Percentiles rank a stretch among this genome's conserved stretches.
phyloP scores from a whole-genome alignment of 1,140 invertebrate genomes.

The Venturia canescens region DNA sequence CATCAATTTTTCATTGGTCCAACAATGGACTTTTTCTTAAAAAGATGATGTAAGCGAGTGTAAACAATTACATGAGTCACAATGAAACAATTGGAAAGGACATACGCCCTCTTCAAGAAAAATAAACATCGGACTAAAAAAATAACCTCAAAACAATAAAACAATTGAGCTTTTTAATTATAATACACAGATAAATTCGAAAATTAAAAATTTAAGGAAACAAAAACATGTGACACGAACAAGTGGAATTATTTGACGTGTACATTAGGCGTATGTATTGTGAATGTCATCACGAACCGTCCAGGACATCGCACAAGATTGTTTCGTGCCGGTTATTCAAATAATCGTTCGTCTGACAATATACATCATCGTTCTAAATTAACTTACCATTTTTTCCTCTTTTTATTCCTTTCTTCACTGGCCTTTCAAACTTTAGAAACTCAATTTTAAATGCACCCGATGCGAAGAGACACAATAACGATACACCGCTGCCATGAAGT shows the following conservation, averaged over 20 bases:
- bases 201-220: neutral
- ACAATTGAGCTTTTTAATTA: neutral
- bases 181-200: neutral
- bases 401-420: slow-evolving; percentile 43
- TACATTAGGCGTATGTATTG: slow-evolving; percentile 24
- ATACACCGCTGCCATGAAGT: slow-evolving; percentile 63
- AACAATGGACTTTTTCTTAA: too few species aligned
- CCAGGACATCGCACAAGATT: neutral
- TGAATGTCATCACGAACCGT: slow-evolving; percentile 38
- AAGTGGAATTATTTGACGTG: slow-evolving; percentile 49
- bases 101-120: too few species aligned
- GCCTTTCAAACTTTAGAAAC: slow-evolving; percentile 28
- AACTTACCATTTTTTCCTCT: slow-evolving; percentile 62
- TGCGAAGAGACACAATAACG: slow-evolving; percentile 52
- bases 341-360: neutral
- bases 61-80: too few species aligned
- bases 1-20: neutral
- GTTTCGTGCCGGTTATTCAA: slow-evolving; percentile 24
- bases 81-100: too few species aligned
- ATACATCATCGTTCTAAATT: neutral
- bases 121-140: too few species aligned
- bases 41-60: too few species aligned
- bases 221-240: slow-evolving; percentile 20
- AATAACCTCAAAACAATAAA: too few species aligned
- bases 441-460: slow-evolving; percentile 35